Percentiles rank a stretch among this genome's conserved stretches.
These are phyloP conservation scores for Alosa alosa DNA, from an alignment of 2,113 vertebrate genomes.

Conservation along the genomic window DNA sequence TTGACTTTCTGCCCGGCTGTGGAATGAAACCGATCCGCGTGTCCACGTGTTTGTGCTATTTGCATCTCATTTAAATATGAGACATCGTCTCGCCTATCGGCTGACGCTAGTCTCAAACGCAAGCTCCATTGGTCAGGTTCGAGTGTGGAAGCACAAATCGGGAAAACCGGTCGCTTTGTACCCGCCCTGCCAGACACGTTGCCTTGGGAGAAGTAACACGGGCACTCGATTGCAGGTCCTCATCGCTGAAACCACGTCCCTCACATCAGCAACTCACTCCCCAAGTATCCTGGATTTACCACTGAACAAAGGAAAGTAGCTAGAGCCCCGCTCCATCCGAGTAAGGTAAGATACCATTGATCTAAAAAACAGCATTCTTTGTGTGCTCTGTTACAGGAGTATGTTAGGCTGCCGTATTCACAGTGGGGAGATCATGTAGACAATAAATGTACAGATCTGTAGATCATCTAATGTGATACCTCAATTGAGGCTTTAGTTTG, in stretches of 20 bases:
- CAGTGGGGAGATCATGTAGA: background rate
- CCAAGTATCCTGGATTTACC: constrained; percentile 57
- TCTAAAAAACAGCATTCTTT: background rate
- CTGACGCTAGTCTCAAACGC: constrained; percentile 35
- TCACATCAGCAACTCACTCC: constrained; percentile 52
- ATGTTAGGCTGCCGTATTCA: background rate
- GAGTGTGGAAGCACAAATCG: constrained; percentile 49
- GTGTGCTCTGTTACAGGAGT: background rate
- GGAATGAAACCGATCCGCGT: constrained; percentile 73
- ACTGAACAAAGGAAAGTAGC: constrained; percentile 62
- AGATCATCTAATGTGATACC: background rate
- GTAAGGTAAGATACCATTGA: constrained; percentile 58
- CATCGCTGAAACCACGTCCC: constrained; percentile 55
- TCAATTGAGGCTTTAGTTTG: background rate
- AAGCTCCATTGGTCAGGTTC: constrained; percentile 58
- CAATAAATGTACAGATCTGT: background rate
- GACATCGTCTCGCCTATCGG: constrained; percentile 66
- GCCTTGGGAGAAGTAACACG: constrained; percentile 77
- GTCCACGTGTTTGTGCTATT: constrained; percentile 77
- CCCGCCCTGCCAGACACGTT: constrained; percentile 77
- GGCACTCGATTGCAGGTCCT: constrained; percentile 55
- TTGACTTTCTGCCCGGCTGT: constrained; percentile 64
- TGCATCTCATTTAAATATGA: constrained; percentile 74
- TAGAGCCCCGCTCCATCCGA: constrained; percentile 55
- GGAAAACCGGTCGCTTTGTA: constrained; percentile 28